Base-by-base conservation (phyloP, 1,140 invertebrate species). In the Alviniconcha marisindica region DNA sequence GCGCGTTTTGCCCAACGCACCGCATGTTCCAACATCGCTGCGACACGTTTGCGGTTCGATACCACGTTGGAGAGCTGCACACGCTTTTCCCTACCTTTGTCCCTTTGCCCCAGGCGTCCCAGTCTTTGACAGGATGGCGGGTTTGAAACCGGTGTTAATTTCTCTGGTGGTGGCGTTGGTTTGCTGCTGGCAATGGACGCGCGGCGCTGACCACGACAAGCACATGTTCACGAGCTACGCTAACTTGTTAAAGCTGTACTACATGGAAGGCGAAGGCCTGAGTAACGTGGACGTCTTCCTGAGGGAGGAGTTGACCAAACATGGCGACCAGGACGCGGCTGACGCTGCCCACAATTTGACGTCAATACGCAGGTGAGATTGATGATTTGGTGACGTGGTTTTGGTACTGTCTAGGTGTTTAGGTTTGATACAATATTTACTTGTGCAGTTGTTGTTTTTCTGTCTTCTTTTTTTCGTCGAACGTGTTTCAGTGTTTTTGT, bases 211-310 rank as follows among this genome's bases (percentile, higher is more conserved):
- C 33, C 28, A 24, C 10, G n/a, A 54, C 51, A 21, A 15, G 1
- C 78, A 80, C 36, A 69, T 66, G 78, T 80, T 80, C 78, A 80
- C 78, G 60, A 80, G 78, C 28, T 80, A 80, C 38, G 56, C 78
- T 38, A 80, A 80, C 28, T 60, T 80, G 78, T 38, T 80, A 15
- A 80, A 80, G 78, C 48, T 80, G 60, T 80, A 80, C 33, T 80
- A 48, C 78, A 80, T 80, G 78, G 78, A 80, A 18, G 78, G 69
- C 56, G 78, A 80, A 40, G 18, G 56, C 40, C n/a, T 80, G 36
- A 80, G 56, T 38, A 80, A 80, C 28, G 78, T 66, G 21, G 78
- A 80, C 38, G n/a, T 80, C 14, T 63, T 80, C 28, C 60, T 80
- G 56, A 54, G 78, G 36, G 78, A 80, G 28, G 78, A 80, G 31